Percentiles rank a stretch among this genome's conserved stretches.
phyloP scores from a whole-genome alignment of 2,888 invertebrate species.

The Dolomedes plantarius region DNA sequence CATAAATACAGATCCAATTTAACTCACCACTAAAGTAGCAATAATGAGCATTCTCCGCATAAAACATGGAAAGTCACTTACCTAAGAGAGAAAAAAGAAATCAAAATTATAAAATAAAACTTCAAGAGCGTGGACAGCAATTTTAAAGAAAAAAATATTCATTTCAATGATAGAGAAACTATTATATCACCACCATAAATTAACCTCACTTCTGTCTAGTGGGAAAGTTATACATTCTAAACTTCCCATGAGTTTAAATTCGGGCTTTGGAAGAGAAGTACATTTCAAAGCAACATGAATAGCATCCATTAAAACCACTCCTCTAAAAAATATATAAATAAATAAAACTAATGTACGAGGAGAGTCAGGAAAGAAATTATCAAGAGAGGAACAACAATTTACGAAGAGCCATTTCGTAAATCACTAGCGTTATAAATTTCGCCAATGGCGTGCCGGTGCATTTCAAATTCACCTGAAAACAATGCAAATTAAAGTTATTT shows the following conservation, averaged over 20 bases:
- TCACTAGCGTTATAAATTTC: neutral
- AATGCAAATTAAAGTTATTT: constrained; percentile 5
- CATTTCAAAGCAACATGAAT: neutral
- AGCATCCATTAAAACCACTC: neutral
- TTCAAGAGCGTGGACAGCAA: no score
- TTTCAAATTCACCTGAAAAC: neutral
- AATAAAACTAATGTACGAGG: neutral
- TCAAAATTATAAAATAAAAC: no score
- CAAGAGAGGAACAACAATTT: neutral
- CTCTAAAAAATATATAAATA: neutral
- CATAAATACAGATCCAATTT: no score
- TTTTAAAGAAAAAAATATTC: no score
- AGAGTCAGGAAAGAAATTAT: neutral
- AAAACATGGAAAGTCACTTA: no score
- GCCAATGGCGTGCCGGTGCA: neutral
- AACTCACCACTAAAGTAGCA: no score
- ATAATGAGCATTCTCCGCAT: no score
- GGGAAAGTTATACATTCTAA: no score
- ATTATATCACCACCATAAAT: neutral
- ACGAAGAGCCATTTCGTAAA: neutral
- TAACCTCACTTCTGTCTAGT: neutral
- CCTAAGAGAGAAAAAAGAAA: no score
- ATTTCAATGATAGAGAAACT: no score
- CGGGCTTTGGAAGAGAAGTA: neutral
- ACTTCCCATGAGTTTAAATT: neutral